These are phyloP conservation scores for Myiotriccus ornatus DNA, from an alignment of 2,797 vertebrate species.

Conservation along the genomic window DNA sequence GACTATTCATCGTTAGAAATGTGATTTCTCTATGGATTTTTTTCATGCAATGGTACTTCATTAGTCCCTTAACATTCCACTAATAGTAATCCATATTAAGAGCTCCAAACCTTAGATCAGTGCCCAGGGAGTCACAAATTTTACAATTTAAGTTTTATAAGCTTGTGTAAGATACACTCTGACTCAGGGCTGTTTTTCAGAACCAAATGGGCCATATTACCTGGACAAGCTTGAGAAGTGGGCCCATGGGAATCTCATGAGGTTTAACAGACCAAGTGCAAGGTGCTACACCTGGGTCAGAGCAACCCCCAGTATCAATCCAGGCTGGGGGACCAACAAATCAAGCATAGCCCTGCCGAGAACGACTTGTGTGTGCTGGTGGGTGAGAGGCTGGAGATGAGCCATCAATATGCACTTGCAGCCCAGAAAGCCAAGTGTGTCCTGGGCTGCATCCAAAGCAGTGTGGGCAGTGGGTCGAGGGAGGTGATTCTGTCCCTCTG, in stretches of 20 bases:
- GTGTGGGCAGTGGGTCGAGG: fast-evolving
- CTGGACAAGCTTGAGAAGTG: neutral
- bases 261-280: neutral
- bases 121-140: neutral
- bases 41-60: neutral
- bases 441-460: neutral
- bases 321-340: neutral
- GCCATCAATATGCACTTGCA: neutral
- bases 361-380: neutral
- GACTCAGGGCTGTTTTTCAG: neutral
- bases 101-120: neutral
- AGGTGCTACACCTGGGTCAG: no score
- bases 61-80: neutral
- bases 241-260: neutral
- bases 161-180: neutral
- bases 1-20: neutral
- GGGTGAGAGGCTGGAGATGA: neutral
- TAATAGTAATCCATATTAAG: neutral
- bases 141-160: neutral
- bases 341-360: fast-evolving
- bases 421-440: neutral
- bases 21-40: neutral
- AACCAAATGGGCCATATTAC: neutral
- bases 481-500: neutral
- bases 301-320: neutral